Base-by-base conservation (phyloP, 2,888 invertebrate species). In the Portevinia maculata region DNA sequence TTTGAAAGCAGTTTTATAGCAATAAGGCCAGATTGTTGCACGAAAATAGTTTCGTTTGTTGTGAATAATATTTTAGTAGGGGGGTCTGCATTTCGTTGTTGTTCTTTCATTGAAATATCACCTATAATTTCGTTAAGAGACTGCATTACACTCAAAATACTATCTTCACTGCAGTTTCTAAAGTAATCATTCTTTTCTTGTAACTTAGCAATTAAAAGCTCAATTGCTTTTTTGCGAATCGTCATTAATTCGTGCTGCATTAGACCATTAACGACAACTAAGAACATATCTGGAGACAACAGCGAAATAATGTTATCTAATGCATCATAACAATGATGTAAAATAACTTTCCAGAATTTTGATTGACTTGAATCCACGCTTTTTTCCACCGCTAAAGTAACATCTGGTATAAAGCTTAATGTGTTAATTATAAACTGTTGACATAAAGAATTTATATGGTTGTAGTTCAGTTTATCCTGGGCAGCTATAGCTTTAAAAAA, bases 1-100 rank as follows among this genome's bases (percentile, higher is more conserved):
- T 94, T 94, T 0, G 96, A 94, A n/a, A 98, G 89, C 11, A 97
- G 90, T 89, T 98, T 98, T 48, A 98, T 89, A 0, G 96, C 95
- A 46, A 97, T 92, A 28, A 98, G 91, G 0, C 96, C 95, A 0
- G 95, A 95, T 91, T 98, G 98, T 86, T 96, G 94, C 84, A 95
- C 94, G 15, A 94, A 89, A 85, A 94, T 94, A 48, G 93, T 87
- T 86, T 96, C 95, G 83, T 85, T 87, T 17, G 84, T 39, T 13
- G 24, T 79, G 1, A 30, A 1, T 32, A 89, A 87, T 17, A 88
- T 85, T 15, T 88, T 55, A 5, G 89, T 88, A 34, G 89, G 89
- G 1, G 89, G 87, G n/a, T 91, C 88, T 46, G 86, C 88, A 0
- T 90, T 89, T 9, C 91, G 89, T 53, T 86, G 88, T 0, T 90